Evolutionary conservation across 1,140 invertebrate species (phyloP), one percentile per base, ranked within the genome.

Genomic region (Drosophila persimilis): DNA sequence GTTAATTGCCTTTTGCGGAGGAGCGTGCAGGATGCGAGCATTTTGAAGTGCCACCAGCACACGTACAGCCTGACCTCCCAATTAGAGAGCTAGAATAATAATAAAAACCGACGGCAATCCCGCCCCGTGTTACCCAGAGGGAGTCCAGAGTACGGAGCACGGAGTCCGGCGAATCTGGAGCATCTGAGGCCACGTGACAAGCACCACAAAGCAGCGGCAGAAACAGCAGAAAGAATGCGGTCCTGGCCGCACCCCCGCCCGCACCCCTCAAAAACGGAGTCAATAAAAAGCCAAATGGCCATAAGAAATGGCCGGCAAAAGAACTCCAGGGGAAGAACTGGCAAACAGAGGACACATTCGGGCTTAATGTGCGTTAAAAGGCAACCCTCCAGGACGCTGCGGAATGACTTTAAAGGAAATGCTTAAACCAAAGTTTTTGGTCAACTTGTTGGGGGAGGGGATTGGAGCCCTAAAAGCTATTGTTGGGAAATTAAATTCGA

Each of bases 401-500:
- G 41, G 31, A 53, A 51, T 75, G 73, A 47, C 73, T 75, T 75
- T 75, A 75, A 75, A 75, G 72, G 63, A 75, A 75, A 75, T 75
- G 63, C 56, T 75, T 75, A 75, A 75, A 57, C 73, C 63, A 45
- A 74, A 74, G 73, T 53, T 74, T 74, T 74, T 75, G 72, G 73
- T 75, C 62, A 75, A 75, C 63, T 66, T 75, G 52, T 20, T 53
- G 45, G 35, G 22, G 24, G 22, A 17, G 8, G 6, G 29, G 46
- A 20, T 13, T 31, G 24, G 44, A 53, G 46, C 29, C 9, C 54
- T 55, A 74, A 74, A 60, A 67, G 72, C 73, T 67, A 75, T 75
- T 75, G 73, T 75, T 75, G 73, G 60, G 73, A 75, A 75, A 75
- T 75, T 75, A 75, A 75, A 75, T 75, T 75, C 72, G 63, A 75